Base-by-base conservation (phyloP, 1,140 invertebrate species). In the Drosophila bipectinata region DNA sequence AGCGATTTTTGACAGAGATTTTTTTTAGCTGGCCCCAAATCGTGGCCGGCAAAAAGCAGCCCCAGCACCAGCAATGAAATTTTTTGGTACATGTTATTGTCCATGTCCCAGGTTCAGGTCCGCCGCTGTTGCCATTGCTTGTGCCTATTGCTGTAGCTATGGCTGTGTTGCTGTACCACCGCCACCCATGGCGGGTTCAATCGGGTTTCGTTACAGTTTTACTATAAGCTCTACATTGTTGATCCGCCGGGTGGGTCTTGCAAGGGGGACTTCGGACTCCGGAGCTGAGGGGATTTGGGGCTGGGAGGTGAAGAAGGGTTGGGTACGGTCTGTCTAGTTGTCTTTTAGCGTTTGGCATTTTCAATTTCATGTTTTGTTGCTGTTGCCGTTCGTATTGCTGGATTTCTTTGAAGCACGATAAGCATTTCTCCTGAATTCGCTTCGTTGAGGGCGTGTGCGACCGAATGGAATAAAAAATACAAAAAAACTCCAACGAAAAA, bases 131-230 rank as follows among this genome's bases (percentile, higher is more conserved):
- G 55, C 30, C 41, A 32, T 39, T 56, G 52, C 47, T 14, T 5
- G 8, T 14, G 45, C 77, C 48, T 18, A 44, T 44, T 15, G 45
- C 77, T 71, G 59, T 68, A 24, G 69, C 69, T 66, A 41, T 77
- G 24, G 57, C 62, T 47, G 59, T 71, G 45, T 77, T 24, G 47
- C 62, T 47, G 44, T 47, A 54, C 77, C 77, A 79, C 66, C 73
- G 82, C 82, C 82, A 87, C 82, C 82, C 82, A 87, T 87, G 82
- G 82, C 83, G 82, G 82, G 82, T 87, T 87, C 82, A 87, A 87
- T 87, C 82, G 83, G 83, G 82, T 87, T 87, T 87, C 82, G 82
- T 88, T 87, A 87, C 82, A 87, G 83, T 88, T 87, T 87, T 87
- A 72, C 81, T 81, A 84, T 80, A 71, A 75, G 62, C 68, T 76